phyloP scores from a whole-genome alignment of 2,888 invertebrate species.

The Nycteola revayana region DNA sequence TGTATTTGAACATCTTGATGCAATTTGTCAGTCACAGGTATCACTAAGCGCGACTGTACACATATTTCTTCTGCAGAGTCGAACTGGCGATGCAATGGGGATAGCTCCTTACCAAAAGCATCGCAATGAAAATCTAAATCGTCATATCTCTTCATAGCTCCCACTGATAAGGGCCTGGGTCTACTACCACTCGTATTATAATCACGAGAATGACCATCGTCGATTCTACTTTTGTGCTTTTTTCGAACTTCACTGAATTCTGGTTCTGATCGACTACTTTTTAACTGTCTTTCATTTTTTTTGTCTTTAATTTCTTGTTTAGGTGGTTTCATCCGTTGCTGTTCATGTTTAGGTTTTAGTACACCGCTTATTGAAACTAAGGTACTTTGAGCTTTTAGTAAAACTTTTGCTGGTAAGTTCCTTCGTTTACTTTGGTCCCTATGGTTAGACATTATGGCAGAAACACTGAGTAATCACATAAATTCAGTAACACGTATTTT shows the following conservation, averaged over 20 bases:
- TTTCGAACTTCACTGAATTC: constrained; percentile 63
- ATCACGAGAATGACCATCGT: constrained; percentile 44
- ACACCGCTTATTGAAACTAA: constrained; percentile 71
- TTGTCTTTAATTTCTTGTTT: constrained; percentile 77
- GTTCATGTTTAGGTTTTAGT: constrained; percentile 67
- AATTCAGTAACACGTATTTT: constrained; percentile 3
- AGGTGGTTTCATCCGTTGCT: constrained; percentile 43
- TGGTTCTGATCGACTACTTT: constrained; percentile 64
- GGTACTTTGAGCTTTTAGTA: constrained; percentile 70
- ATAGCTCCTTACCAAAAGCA: constrained; percentile 46
- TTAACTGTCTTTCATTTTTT: constrained; percentile 58
- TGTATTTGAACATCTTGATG: constrained; percentile 50
- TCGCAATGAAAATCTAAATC: constrained; percentile 46
- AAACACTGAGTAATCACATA: constrained; percentile 10
- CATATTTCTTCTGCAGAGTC: constrained; percentile 66
- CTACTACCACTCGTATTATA: constrained; percentile 39
- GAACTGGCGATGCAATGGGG: constrained; percentile 48
- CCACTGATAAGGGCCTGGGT: constrained; percentile 67
- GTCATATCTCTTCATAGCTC: constrained; percentile 60
- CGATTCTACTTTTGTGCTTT: constrained; percentile 61
- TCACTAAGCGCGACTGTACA: constrained; percentile 66
- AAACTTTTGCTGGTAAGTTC: constrained; percentile 70
- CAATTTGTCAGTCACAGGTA: constrained; percentile 68
- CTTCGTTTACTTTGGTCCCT: constrained; percentile 65
- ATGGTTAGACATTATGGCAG: constrained; percentile 60